Evolutionary conservation across 2,888 invertebrate species (phyloP).

Genomic region (Sarcophaga variegata): DNA sequence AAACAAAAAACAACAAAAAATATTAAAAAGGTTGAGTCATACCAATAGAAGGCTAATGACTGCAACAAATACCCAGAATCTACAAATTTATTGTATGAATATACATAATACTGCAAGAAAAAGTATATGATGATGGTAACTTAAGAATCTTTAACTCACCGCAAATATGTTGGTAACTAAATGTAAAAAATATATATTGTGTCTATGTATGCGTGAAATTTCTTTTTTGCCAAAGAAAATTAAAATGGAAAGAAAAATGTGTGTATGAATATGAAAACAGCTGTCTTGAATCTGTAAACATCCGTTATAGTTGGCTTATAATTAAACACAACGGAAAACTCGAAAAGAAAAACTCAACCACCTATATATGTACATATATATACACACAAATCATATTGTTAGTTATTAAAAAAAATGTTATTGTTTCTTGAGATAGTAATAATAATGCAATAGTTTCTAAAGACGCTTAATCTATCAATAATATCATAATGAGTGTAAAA

Average conservation of each 20-base stretch:
- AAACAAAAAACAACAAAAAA: slow-evolving; percentile 24
- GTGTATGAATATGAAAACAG: slow-evolving; percentile 23
- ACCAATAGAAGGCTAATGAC: neutral
- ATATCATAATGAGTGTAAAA: neutral
- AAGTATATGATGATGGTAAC: neutral
- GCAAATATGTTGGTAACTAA: slow-evolving; percentile 21
- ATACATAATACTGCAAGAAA: neutral
- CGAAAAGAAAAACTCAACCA: neutral
- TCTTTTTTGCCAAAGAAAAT: neutral
- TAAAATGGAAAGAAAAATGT: neutral
- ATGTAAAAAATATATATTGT: neutral
- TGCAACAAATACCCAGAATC: slow-evolving; percentile 12
- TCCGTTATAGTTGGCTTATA: slow-evolving; percentile 33
- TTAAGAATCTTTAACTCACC: slow-evolving; percentile 3
- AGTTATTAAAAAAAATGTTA: no score
- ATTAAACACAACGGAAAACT: neutral
- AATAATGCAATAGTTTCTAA: no score
- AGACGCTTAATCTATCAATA: neutral
- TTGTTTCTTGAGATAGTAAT: no score
- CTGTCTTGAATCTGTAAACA: slow-evolving; percentile 49
- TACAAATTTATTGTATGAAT: slow-evolving; percentile 7
- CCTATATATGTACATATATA: slow-evolving; percentile 15
- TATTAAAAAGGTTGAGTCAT: slow-evolving; percentile 41
- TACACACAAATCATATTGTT: neutral
- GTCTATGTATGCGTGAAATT: neutral